phyloP scores from a whole-genome alignment of 1,140 invertebrate genomes.

The Saxidomus purpurata region DNA sequence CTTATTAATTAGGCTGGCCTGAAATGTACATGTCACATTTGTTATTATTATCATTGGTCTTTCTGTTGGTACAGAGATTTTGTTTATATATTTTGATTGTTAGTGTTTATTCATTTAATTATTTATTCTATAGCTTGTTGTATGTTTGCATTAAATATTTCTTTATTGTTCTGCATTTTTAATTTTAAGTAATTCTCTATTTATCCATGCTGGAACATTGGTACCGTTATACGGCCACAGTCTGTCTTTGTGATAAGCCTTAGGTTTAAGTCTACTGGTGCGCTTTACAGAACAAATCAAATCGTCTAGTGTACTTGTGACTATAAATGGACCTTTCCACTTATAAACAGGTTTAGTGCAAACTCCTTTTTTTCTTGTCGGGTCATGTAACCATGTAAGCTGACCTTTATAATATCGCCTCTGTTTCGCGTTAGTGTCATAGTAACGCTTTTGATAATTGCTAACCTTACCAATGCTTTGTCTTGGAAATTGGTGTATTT shows the following conservation, averaged over 20 bases:
- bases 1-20: neutral
- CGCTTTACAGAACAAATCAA: neutral
- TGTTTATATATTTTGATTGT: neutral
- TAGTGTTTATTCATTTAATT: neutral
- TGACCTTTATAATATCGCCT: neutral
- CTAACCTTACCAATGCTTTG: conserved; percentile 25
- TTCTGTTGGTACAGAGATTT: neutral
- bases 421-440: conserved; percentile 35
- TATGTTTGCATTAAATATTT: neutral
- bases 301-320: neutral
- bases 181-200: neutral
- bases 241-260: conserved; percentile 13
- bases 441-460: conserved; percentile 14
- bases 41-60: neutral
- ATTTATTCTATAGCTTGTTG: neutral
- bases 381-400: conserved; percentile 34
- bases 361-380: neutral
- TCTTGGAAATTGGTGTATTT: conserved; percentile 48
- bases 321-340: conserved; percentile 31
- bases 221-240: neutral
- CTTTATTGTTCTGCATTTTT: neutral
- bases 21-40: neutral
- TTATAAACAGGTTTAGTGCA: conserved; percentile 23
- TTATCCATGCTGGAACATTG: neutral
- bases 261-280: neutral